Evolutionary conservation across 1,140 invertebrate species (phyloP).

Genomic region (Drosophila varians): DNA sequence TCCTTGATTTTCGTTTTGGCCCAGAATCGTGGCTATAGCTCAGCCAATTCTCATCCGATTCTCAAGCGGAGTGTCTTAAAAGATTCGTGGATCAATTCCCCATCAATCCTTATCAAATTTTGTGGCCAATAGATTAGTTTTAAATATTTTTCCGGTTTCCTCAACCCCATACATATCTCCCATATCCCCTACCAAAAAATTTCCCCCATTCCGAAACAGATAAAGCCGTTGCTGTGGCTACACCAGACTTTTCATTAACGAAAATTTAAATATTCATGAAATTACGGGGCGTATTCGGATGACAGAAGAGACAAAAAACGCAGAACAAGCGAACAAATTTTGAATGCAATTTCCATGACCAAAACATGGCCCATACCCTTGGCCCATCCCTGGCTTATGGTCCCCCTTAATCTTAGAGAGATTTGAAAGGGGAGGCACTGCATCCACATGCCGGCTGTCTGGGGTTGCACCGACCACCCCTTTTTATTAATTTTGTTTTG

Average conservation of each 20-base stretch:
- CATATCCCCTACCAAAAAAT: too few species aligned
- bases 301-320: neutral
- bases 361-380: conserved; percentile 19
- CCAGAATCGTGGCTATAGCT: too few species aligned
- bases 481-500: conserved; percentile 9
- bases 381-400: neutral
- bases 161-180: too few species aligned
- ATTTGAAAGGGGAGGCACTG: conserved; percentile 24
- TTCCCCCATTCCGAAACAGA: neutral
- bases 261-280: conserved; percentile 57
- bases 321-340: conserved; percentile 15
- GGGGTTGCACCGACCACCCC: conserved; percentile 13
- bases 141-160: too few species aligned
- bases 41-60: too few species aligned
- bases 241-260: conserved; percentile 43
- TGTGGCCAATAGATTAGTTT: too few species aligned
- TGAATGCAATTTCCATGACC: conserved; percentile 47
- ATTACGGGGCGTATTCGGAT: conserved; percentile 1
- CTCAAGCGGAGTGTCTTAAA: too few species aligned
- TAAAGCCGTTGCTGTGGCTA: conserved; percentile 11
- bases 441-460: conserved; percentile 28
- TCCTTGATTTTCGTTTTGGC: too few species aligned
- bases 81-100: neutral
- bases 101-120: too few species aligned
- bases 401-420: neutral